Evolutionary conservation across 2,113 vertebrate genomes (phyloP), one percentile per base, ranked within the genome.

Genomic region (Dermatemys mawii): DNA sequence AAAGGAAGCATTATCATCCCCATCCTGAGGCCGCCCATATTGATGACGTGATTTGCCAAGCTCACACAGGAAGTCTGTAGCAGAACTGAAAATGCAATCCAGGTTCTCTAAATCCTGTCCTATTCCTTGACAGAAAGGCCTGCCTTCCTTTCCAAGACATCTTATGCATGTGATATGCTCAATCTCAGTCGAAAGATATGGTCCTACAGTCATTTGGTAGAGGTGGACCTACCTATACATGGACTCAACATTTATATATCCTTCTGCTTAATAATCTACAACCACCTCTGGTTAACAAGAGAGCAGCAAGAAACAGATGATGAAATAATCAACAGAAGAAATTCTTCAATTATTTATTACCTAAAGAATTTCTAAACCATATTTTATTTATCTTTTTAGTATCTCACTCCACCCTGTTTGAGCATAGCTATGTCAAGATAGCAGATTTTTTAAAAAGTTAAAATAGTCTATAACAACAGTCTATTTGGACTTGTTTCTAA

Each of bases 61-160:
- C 8, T 80, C 3, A 41, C 80, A 84, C 41, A 53, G 84, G n/a
- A 63, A 88, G 49, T 26, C 91, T 90, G 11, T 29, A 26, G 83
- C 38, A 90, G 54, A 93, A 95, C 90, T 38, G 89, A 86, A 94
- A 95, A 73, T 10, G 81, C 14, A 80, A 87, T 4, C 6, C 78
- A 83, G 16, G 49, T 17, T 55, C 24, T 11, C 11, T 1, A n/a
- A 35, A 24, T 27, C 14, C 41, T 19, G 70, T 75, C 38, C 41
- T 44, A 7, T 12, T 3, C 11, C 10, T 75, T 27, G 24, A 75
- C 70, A 41, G 26, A 44, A 44, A 75, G 11, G 70, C 70, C 70
- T 44, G 12, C 70, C 70, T 75, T 73, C 38, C 70, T 75, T 44
- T 75, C 41, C 21, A 75, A 44, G 44, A 3, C 3, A 50, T 48